Conservation (phyloP, 2,888 invertebrate genomes). For the Prosapia bicincta region DNA sequence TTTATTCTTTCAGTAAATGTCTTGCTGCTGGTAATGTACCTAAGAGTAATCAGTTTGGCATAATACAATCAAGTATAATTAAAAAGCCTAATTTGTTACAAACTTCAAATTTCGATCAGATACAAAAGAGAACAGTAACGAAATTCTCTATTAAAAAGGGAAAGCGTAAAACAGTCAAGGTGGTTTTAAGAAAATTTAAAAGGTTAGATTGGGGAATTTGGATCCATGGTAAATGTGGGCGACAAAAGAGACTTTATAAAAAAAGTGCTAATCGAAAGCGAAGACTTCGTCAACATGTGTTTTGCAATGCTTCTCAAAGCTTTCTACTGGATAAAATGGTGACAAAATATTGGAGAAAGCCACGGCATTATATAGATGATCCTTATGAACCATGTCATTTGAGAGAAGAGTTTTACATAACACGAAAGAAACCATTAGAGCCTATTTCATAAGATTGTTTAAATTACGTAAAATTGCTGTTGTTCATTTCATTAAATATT, state of each 20-base stretch:
- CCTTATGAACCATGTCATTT: slow-evolving; percentile 86
- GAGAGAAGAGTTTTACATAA: slow-evolving; percentile 65
- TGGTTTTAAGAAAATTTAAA: background rate
- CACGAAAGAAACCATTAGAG: slow-evolving; percentile 57
- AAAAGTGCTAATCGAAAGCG: slow-evolving; percentile 59
- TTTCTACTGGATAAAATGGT: slow-evolving; percentile 88
- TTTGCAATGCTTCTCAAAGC: slow-evolving; percentile 75
- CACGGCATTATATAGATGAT: slow-evolving; percentile 84
- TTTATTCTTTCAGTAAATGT: background rate
- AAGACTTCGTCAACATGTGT: slow-evolving; percentile 72
- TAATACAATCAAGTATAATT: background rate
- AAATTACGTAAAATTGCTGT: too few species aligned
- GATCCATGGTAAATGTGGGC: slow-evolving; percentile 79
- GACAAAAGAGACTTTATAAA: slow-evolving; percentile 71
- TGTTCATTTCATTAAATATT: too few species aligned
- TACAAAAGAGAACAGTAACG: background rate
- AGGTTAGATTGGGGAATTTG: slow-evolving; percentile 62
- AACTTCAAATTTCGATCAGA: background rate
- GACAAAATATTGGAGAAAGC: slow-evolving; percentile 76
- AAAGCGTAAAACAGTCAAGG: background rate
- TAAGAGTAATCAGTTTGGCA: background rate
- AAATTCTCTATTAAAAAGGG: background rate
- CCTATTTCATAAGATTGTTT: too few species aligned
- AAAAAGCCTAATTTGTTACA: background rate
- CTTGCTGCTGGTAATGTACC: background rate